Percentiles rank a stretch among this genome's conserved stretches.
Evolutionary conservation across 1,140 invertebrate species (phyloP).

Genomic region (Aphis gossypii): DNA sequence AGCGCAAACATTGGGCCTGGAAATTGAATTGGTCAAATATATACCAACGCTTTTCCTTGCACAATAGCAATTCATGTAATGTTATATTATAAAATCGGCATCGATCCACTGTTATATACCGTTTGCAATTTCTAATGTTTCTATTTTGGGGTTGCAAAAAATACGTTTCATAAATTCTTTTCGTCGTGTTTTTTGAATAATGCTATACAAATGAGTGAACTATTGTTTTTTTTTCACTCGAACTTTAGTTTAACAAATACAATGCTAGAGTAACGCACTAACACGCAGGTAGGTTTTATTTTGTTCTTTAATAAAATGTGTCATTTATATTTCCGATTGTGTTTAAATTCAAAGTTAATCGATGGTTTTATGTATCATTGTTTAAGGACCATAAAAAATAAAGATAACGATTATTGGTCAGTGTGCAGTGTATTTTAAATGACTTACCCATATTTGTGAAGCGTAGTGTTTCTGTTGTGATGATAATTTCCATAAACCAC

Average conservation of each 20-base stretch:
- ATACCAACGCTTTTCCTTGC: not conserved
- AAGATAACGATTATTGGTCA: not conserved
- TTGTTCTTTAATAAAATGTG: not conserved
- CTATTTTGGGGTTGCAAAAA: not conserved
- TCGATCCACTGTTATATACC: not conserved
- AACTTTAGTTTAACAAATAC: not conserved
- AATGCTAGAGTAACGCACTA: not conserved
- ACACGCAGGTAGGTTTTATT: not conserved
- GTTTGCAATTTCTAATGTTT: no score
- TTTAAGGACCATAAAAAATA: not conserved
- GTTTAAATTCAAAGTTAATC: slow-evolving; percentile 12
- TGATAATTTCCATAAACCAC: slow-evolving; percentile 27
- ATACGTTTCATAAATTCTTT: not conserved
- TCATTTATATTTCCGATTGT: not conserved
- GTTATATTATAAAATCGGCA: not conserved
- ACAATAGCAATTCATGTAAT: not conserved
- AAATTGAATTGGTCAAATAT: not conserved
- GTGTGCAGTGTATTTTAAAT: not conserved
- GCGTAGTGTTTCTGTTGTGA: slow-evolving; percentile 12
- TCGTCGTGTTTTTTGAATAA: no score
- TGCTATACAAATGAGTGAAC: no score
- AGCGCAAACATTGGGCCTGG: slow-evolving; percentile 34
- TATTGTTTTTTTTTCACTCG: not conserved
- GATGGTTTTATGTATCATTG: slow-evolving; percentile 11
- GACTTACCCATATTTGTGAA: slow-evolving; percentile 42